Evolutionary conservation across 1,140 invertebrate genomes (phyloP).

Genomic region (Drosophila obscura): DNA sequence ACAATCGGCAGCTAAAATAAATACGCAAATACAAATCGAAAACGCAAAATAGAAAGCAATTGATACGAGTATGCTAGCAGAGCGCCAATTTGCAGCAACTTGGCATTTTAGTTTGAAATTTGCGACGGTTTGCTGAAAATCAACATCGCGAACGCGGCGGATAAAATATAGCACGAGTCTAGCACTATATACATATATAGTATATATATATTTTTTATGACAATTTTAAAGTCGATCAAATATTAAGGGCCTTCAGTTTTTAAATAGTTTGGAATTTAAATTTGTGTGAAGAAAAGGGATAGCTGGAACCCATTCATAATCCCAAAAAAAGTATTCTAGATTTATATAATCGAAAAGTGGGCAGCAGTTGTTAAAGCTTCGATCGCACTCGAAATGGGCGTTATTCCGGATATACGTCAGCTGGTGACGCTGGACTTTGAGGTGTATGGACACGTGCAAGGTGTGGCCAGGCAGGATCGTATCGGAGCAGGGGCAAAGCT

Average conservation of each 20-base stretch:
- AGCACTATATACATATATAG: background rate
- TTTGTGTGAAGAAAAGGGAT: background rate
- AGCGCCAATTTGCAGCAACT: constrained; percentile 58
- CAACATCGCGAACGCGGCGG: constrained; percentile 31
- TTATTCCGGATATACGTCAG: constrained; percentile 86
- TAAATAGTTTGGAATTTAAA: background rate
- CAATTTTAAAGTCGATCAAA: background rate
- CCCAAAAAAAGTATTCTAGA: background rate
- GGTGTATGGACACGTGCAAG: constrained; percentile 94
- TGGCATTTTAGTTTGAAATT: constrained; percentile 75
- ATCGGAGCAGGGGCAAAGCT: background rate
- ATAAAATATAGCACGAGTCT: constrained; percentile 5
- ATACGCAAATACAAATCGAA: constrained; percentile 76
- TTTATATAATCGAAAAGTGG: constrained; percentile 44
- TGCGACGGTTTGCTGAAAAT: constrained; percentile 74
- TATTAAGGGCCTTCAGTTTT: constrained; percentile 1
- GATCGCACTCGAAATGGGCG: constrained; percentile 84
- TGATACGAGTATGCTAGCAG: constrained; percentile 59
- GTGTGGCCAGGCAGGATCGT: constrained; percentile 83
- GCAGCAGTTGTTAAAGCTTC: constrained; percentile 18
- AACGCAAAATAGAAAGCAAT: constrained; percentile 81
- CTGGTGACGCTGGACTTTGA: constrained; percentile 93
- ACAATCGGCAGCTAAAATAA: constrained; percentile 65
- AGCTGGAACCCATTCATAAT: background rate
- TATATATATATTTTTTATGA: constrained; percentile 1